These are phyloP conservation scores for Antheraea pernyi DNA, from an alignment of 1,140 invertebrate species.

Conservation along the genomic window DNA sequence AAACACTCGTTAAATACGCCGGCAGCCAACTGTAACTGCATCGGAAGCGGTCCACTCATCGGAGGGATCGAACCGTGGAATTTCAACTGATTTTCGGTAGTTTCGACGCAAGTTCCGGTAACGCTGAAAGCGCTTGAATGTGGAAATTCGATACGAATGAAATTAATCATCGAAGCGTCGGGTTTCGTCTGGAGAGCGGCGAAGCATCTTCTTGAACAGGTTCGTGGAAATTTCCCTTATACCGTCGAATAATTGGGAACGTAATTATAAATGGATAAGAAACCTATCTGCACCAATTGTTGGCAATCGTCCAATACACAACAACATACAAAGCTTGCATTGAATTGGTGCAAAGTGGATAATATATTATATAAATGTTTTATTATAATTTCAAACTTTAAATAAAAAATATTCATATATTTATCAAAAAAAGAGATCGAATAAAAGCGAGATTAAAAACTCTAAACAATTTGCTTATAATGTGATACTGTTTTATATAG, in stretches of 20 bases:
- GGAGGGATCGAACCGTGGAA: conserved; percentile 23
- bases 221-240: conserved; percentile 52
- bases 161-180: conserved; percentile 46
- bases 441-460: too few species aligned
- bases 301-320: conserved; percentile 50
- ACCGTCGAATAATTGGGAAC: conserved; percentile 39
- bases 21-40: conserved; percentile 55
- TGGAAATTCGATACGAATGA: conserved; percentile 53
- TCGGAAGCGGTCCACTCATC: conserved; percentile 55
- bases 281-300: conserved; percentile 49
- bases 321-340: conserved; percentile 21
- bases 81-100: conserved; percentile 42
- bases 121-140: conserved; percentile 31
- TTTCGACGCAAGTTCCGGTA: conserved; percentile 36
- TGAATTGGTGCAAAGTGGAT: conserved; percentile 3
- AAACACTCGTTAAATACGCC: conserved; percentile 55
- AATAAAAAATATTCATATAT: too few species aligned
- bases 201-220: conserved; percentile 35
- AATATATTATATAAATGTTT: too few species aligned
- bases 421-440: too few species aligned
- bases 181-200: conserved; percentile 27
- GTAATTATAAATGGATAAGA: conserved; percentile 50
- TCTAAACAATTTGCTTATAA: too few species aligned
- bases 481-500: too few species aligned
- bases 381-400: too few species aligned